Conservation (phyloP, 2,797 vertebrate species). For the Pipistrellus kuhlii region DNA sequence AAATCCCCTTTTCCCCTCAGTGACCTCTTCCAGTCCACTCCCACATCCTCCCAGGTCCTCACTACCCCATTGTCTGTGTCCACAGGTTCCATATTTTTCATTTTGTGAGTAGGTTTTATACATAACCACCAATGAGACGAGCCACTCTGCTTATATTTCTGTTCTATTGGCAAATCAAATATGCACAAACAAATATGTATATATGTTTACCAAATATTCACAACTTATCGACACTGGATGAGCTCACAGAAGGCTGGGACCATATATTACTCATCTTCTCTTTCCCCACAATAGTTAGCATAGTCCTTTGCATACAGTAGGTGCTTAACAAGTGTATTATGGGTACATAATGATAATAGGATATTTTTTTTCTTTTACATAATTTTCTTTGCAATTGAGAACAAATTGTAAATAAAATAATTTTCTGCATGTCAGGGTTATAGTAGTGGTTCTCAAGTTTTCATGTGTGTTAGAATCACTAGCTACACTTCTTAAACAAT, state of each 20-base stretch:
- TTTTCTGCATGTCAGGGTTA: slow-evolving; percentile 24
- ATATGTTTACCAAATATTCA: neutral
- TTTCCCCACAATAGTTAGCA: neutral
- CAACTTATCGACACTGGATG: neutral
- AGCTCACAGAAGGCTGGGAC: neutral
- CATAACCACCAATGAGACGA: neutral
- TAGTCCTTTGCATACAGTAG: neutral
- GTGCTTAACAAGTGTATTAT: neutral
- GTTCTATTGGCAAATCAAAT: slow-evolving; percentile 16
- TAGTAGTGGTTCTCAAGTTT: neutral
- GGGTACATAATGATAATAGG: neutral
- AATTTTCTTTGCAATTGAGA: neutral
- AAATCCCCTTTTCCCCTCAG: too few species aligned
- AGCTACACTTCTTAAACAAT: neutral
- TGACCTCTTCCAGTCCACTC: too few species aligned
- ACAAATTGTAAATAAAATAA: neutral
- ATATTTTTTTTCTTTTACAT: slow-evolving; percentile 3
- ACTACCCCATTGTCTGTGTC: too few species aligned
- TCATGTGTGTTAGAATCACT: neutral
- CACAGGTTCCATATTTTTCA: neutral
- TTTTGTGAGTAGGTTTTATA: neutral
- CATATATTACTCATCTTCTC: slow-evolving; percentile 2
- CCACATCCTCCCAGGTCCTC: too few species aligned
- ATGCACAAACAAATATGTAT: neutral
- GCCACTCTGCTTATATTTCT: neutral